Evolutionary conservation across 1,140 invertebrate genomes (phyloP).

Genomic region (Calephelis virginiensis): DNA sequence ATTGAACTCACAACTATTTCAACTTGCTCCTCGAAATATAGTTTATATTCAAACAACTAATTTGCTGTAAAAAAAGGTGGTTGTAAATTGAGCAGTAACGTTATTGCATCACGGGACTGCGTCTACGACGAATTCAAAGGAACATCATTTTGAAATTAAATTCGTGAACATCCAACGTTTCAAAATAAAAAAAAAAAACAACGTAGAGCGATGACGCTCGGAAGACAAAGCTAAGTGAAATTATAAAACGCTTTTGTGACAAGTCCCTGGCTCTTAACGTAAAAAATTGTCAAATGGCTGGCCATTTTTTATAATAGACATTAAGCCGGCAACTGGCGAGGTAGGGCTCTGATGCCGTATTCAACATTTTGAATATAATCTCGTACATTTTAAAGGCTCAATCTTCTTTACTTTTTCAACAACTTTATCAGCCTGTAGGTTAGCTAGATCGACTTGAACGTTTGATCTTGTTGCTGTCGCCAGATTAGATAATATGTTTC

Average conservation of each 20-base stretch:
- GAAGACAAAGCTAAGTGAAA: conserved; percentile 12
- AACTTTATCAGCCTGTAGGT: not conserved
- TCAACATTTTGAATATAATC: conserved; percentile 7
- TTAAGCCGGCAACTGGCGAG: conserved; percentile 6
- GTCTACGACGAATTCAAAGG: not conserved
- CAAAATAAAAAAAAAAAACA: conserved; percentile 5
- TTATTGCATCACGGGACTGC: not conserved
- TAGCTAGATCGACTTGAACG: no score
- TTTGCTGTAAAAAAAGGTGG: no score
- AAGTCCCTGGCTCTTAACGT: conserved; percentile 8
- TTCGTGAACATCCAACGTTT: conserved; percentile 9
- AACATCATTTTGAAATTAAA: conserved; percentile 1
- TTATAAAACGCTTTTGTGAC: conserved; percentile 12
- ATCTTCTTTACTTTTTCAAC: not conserved
- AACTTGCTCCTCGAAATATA: no score
- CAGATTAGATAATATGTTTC: no score
- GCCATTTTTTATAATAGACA: conserved; percentile 8
- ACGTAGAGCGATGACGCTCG: conserved; percentile 3
- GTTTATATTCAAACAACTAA: no score
- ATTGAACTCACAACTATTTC: no score
- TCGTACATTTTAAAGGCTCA: not conserved
- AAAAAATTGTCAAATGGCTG: conserved; percentile 14
- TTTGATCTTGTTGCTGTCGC: no score
- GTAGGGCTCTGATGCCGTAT: conserved; percentile 9
- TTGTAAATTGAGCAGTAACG: not conserved